phyloP scores from a whole-genome alignment of 1,140 invertebrate genomes.

The Globodera rostochiensis region DNA sequence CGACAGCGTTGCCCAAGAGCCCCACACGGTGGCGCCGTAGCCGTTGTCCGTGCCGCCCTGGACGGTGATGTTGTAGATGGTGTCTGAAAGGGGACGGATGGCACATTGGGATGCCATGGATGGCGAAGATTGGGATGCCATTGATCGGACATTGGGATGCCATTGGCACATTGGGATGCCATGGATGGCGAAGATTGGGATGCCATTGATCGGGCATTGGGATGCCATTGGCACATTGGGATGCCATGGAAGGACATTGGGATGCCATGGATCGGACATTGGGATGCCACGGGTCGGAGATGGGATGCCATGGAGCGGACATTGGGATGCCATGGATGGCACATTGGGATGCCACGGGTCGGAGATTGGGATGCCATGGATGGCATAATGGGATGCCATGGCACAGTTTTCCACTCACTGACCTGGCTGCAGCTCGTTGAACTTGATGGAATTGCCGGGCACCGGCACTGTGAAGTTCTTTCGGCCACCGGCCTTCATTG shows the following conservation, averaged over 20 bases:
- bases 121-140: background rate
- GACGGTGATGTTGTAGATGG: conserved; percentile 64
- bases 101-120: too few species aligned
- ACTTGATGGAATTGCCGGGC: conserved; percentile 62
- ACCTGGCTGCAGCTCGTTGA: conserved; percentile 47
- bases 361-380: too few species aligned
- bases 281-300: too few species aligned
- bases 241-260: too few species aligned
- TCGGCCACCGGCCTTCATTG: conserved; percentile 46
- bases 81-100: conserved; percentile 44
- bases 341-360: too few species aligned
- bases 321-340: too few species aligned
- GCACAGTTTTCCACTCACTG: background rate
- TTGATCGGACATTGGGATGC: background rate
- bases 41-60: conserved; percentile 62
- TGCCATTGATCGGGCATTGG: too few species aligned
- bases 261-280: background rate
- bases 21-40: conserved; percentile 65
- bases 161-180: too few species aligned
- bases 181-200: too few species aligned
- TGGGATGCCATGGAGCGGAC: too few species aligned
- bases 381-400: too few species aligned
- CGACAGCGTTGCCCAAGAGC: conserved; percentile 62
- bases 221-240: too few species aligned
- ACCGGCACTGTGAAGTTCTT: conserved; percentile 64